phyloP scores from a whole-genome alignment of 2,797 vertebrate genomes.

The Scolopax rusticola region DNA sequence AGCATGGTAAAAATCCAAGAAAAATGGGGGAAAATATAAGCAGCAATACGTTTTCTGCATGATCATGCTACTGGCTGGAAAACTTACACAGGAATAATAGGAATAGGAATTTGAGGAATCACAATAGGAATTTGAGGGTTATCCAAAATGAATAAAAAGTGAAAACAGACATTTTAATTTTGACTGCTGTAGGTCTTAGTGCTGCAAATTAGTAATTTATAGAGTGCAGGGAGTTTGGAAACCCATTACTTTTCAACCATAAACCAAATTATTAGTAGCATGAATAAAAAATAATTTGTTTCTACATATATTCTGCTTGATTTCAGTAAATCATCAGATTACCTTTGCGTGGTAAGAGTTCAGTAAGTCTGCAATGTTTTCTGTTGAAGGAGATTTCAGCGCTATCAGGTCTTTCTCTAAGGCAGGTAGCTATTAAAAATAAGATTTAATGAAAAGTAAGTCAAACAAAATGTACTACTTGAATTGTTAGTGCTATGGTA shows the following conservation, averaged over 20 bases:
- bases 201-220: background rate
- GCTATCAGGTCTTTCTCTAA: slow-evolving; percentile 90
- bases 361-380: slow-evolving; percentile 84
- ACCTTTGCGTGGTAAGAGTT: slow-evolving; percentile 90
- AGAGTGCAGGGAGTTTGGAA: background rate
- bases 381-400: slow-evolving; percentile 86
- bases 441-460: background rate
- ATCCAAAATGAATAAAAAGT: background rate
- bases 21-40: background rate
- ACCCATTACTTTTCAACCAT: background rate
- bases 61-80: background rate
- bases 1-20: background rate
- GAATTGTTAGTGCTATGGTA: background rate
- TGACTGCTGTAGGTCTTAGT: background rate
- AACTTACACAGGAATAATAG: background rate
- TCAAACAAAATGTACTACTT: background rate
- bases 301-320: background rate
- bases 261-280: background rate
- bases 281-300: background rate
- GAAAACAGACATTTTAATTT: background rate
- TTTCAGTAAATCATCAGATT: slow-evolving; percentile 27
- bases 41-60: background rate
- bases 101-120: background rate
- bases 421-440: slow-evolving; percentile 80
- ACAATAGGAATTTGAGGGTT: background rate